Evolutionary conservation across 2,797 vertebrate genomes (phyloP).

Genomic region (Ammospiza maritima): DNA sequence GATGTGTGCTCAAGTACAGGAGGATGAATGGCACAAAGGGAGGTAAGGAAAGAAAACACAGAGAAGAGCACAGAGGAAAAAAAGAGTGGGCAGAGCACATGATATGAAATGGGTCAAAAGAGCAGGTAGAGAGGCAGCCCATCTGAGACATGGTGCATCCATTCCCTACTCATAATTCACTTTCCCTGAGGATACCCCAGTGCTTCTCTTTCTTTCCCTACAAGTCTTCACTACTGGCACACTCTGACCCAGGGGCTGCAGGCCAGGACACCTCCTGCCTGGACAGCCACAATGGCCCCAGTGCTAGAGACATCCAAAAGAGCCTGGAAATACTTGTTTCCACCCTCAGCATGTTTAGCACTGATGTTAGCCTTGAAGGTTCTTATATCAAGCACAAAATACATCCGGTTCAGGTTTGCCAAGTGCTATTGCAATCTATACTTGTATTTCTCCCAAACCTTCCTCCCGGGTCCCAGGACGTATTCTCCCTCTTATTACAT

Average conservation of each 20-base stretch:
- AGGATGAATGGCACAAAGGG: not conserved
- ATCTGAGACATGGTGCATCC: not conserved
- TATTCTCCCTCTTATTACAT: fast-evolving
- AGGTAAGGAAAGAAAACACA: not conserved
- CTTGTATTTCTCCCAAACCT: not conserved
- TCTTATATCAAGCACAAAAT: not conserved
- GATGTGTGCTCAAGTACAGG: not conserved
- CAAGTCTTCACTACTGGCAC: not conserved
- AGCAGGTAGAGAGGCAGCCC: not conserved
- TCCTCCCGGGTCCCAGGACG: not conserved
- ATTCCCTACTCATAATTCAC: fast-evolving
- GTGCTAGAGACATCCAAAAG: not conserved
- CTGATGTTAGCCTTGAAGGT: not conserved
- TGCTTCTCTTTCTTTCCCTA: not conserved
- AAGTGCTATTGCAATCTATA: not conserved
- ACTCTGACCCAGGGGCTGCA: not conserved
- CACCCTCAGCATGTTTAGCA: not conserved
- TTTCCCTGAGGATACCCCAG: not conserved
- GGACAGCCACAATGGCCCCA: not conserved
- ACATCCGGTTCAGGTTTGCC: not conserved
- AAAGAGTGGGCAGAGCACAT: not conserved
- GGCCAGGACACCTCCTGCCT: not conserved
- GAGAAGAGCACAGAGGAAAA: fast-evolving
- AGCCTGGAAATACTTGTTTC: not conserved
- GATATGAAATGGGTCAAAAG: not conserved